These are phyloP conservation scores for Neoarius graeffei DNA, from an alignment of 2,113 vertebrate species.

Conservation along the genomic window DNA sequence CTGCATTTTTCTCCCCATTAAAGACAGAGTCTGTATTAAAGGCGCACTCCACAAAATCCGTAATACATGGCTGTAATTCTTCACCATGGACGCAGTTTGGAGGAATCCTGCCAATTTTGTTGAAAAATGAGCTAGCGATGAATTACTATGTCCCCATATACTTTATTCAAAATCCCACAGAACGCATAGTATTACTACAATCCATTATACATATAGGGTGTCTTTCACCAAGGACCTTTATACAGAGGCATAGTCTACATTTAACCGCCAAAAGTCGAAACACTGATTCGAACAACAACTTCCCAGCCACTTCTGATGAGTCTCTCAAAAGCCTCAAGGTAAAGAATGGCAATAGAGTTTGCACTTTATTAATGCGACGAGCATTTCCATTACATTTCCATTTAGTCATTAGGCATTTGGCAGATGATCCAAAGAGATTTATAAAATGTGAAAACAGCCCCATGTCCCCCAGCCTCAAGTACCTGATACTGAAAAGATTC, in stretches of 20 bases:
- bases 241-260: slow-evolving; percentile 6
- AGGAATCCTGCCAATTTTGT: slow-evolving; percentile 19
- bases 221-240: slow-evolving; percentile 30
- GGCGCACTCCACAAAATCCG: slow-evolving; percentile 17
- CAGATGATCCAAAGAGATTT: background rate
- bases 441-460: background rate
- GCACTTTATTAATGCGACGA: background rate
- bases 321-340: background rate
- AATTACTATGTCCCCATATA: slow-evolving; percentile 15
- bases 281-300: slow-evolving; percentile 19
- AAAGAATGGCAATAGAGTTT: background rate
- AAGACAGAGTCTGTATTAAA: background rate
- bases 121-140: slow-evolving; percentile 21
- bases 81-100: slow-evolving; percentile 20
- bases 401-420: background rate
- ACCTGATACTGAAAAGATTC: background rate
- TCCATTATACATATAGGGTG: slow-evolving; percentile 17
- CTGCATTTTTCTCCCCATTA: background rate
- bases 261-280: slow-evolving; percentile 11
- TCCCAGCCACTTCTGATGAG: slow-evolving; percentile 6
- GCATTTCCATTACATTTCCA: background rate
- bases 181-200: slow-evolving; percentile 18
- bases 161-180: background rate
- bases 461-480: background rate
- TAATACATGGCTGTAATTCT: slow-evolving; percentile 10